A percentile compares a stretch with the other conserved stretches of the same genome.
phyloP scores from a whole-genome alignment of 2,888 invertebrate species.

The Tigriopus californicus region DNA sequence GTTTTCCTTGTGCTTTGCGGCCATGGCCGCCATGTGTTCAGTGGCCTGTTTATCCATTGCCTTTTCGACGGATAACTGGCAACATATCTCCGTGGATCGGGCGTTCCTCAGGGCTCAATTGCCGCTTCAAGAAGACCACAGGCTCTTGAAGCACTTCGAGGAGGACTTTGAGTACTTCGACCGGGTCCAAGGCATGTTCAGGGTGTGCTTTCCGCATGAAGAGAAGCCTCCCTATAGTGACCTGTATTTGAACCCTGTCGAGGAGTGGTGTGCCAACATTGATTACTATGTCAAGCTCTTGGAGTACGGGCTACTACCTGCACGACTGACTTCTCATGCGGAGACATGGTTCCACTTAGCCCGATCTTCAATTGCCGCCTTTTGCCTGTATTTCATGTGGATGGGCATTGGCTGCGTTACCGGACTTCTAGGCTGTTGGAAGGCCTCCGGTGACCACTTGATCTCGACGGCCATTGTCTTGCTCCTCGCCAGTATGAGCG shows the following conservation, averaged over 20 bases:
- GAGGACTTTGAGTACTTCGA: conserved; percentile 7
- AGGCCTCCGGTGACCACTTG: not conserved
- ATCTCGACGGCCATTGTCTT: conserved; percentile 2
- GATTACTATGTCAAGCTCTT: conserved; percentile 5
- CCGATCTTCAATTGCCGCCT: conserved; percentile 1
- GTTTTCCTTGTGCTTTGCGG: conserved; percentile 63
- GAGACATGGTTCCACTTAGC: not conserved
- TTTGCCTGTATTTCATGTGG: conserved; percentile 2
- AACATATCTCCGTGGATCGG: conserved; percentile 76
- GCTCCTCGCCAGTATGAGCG: not conserved
- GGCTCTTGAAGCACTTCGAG: not conserved
- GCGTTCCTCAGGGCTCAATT: conserved; percentile 22
- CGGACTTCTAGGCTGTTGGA: conserved; percentile 2
- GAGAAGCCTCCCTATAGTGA: not conserved
- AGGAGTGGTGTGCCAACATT: conserved; percentile 7
- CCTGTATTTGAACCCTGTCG: conserved; percentile 4
- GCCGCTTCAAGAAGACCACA: not conserved
- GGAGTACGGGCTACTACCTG: not conserved
- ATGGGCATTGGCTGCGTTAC: conserved; percentile 1
- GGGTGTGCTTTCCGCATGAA: not conserved
- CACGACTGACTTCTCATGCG: not conserved
- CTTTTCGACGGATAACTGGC: conserved; percentile 92
- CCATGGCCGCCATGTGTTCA: conserved; percentile 84
- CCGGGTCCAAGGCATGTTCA: conserved; percentile 1
- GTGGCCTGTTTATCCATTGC: conserved; percentile 81